These are phyloP conservation scores for Apis mellifera DNA, from an alignment of 1,140 invertebrate genomes.

Conservation along the genomic window DNA sequence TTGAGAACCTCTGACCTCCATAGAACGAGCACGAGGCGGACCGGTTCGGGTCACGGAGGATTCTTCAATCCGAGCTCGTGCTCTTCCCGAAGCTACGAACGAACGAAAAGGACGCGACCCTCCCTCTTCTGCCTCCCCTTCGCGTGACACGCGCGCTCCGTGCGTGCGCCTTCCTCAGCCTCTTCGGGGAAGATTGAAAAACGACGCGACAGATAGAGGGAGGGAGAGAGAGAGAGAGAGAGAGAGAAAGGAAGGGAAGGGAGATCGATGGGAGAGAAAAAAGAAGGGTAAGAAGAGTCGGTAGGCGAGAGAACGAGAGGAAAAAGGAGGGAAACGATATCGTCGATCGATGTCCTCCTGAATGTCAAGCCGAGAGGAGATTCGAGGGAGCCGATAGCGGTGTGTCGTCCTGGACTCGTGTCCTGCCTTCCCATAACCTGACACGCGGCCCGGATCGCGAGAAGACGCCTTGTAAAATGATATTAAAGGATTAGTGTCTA, in stretches of 20 bases:
- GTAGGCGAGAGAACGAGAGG: slow-evolving; percentile 33
- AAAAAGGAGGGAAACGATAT: slow-evolving; percentile 60
- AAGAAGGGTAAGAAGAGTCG: not conserved
- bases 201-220: slow-evolving; percentile 4
- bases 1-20: slow-evolving; percentile 75
- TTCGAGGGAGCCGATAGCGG: slow-evolving; percentile 28
- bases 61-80: slow-evolving; percentile 68
- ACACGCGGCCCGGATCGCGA: slow-evolving; percentile 39
- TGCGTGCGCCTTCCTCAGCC: slow-evolving; percentile 37
- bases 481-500: slow-evolving; percentile 73
- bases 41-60: slow-evolving; percentile 79
- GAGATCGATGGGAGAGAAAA: not conserved
- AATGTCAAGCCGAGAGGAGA: slow-evolving; percentile 48
- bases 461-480: slow-evolving; percentile 66
- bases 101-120: slow-evolving; percentile 39
- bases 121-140: slow-evolving; percentile 56
- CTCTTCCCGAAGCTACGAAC: slow-evolving; percentile 59
- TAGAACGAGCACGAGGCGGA: slow-evolving; percentile 72
- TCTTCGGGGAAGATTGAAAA: slow-evolving; percentile 55
- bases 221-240: not conserved
- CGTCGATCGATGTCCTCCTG: slow-evolving; percentile 60
- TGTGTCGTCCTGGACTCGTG: slow-evolving; percentile 23
- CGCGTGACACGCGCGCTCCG: slow-evolving; percentile 59
- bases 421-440: slow-evolving; percentile 50
- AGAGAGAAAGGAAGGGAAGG: not conserved